Evolutionary conservation across 2,113 vertebrate genomes (phyloP).

Genomic region (Nesospiza acunhae): DNA sequence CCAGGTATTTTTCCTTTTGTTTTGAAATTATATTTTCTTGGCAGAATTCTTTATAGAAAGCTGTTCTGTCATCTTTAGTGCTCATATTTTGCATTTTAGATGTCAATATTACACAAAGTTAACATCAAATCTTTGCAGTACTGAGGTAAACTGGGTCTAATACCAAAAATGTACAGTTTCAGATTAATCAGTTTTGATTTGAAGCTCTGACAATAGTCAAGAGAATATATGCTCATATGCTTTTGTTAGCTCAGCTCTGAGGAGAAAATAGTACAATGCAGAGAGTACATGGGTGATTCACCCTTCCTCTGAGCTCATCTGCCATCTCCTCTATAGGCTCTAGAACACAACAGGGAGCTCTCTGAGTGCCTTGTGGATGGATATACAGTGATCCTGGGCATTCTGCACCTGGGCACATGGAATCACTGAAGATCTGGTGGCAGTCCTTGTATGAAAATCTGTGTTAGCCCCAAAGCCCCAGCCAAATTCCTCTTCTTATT

Average conservation of each 20-base stretch:
- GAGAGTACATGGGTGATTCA: not conserved
- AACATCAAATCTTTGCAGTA: not conserved
- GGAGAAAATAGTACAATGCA: not conserved
- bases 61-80: not conserved
- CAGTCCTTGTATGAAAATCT: not conserved
- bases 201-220: conserved; percentile 26
- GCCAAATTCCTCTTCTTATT: not conserved
- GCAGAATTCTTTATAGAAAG: not conserved
- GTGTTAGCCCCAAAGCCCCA: not conserved
- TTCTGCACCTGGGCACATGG: not conserved
- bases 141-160: not conserved
- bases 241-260: conserved; percentile 8
- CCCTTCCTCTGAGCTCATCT: not conserved
- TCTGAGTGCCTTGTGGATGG: not conserved
- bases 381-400: not conserved
- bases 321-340: not conserved
- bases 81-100: not conserved
- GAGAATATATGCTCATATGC: not conserved
- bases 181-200: conserved; percentile 37
- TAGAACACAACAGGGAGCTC: not conserved
- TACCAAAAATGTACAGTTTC: not conserved
- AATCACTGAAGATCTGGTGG: not conserved
- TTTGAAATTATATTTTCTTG: not conserved
- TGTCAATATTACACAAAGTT: not conserved
- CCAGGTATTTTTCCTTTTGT: not conserved